A percentile compares a stretch with the other conserved stretches of the same genome.
These are phyloP conservation scores for Protobothrops flavoviridis DNA, from an alignment of 2,113 vertebrate genomes.

Conservation along the genomic window DNA sequence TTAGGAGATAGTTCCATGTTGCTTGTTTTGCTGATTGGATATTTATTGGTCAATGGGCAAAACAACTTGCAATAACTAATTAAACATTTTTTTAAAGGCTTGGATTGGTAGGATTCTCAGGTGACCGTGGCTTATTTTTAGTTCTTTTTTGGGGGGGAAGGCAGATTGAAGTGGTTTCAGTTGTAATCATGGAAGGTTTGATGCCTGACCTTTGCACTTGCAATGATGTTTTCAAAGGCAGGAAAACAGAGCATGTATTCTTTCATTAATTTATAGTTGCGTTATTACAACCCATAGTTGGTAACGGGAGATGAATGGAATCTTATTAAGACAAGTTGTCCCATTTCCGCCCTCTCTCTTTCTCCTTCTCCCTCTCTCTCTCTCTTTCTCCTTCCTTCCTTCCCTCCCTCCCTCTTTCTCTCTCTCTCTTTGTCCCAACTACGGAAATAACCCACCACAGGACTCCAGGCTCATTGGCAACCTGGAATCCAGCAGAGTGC, in stretches of 20 bases:
- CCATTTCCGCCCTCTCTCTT: background rate
- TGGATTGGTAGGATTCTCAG: background rate
- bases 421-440: constrained; percentile 16
- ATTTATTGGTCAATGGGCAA: too few relatives aligned
- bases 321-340: constrained; percentile 34
- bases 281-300: background rate
- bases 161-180: background rate
- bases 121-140: background rate
- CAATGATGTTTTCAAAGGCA: background rate
- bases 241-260: background rate
- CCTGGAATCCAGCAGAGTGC: constrained; percentile 43
- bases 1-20: too few relatives aligned
- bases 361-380: too few relatives aligned
- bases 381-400: background rate
- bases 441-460: constrained; percentile 62
- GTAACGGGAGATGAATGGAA: constrained; percentile 22
- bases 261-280: constrained; percentile 18
- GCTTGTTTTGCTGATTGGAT: too few relatives aligned
- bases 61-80: background rate
- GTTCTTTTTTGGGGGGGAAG: background rate
- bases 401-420: background rate
- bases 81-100: background rate
- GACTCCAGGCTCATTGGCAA: constrained; percentile 55
- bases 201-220: background rate
- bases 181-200: background rate